Evolutionary conservation across 2,888 invertebrate species (phyloP).

Genomic region (Gisinianus flammeolus): DNA sequence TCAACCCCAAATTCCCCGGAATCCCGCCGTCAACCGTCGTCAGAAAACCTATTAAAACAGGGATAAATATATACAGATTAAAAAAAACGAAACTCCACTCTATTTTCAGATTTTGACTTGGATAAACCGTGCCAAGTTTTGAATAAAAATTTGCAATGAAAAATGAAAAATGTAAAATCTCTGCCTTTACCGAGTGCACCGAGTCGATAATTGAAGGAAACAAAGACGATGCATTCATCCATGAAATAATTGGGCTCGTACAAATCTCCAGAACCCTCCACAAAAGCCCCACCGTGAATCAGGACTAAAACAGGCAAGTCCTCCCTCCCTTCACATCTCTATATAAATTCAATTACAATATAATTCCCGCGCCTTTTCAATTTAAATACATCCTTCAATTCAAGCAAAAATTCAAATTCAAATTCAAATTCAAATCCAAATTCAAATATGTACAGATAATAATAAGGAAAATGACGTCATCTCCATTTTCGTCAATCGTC

Average conservation of each 20-base stretch:
- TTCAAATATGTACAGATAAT: too few relatives aligned
- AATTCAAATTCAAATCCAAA: not conserved
- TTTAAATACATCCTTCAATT: too few relatives aligned
- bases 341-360: too few relatives aligned
- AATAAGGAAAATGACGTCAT: too few relatives aligned
- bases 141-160: not conserved
- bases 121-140: not conserved
- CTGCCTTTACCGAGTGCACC: not conserved
- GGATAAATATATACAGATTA: too few relatives aligned
- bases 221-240: not conserved
- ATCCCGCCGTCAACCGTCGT: not conserved
- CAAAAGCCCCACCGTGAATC: not conserved
- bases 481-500: too few relatives aligned
- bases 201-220: not conserved
- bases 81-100: too few relatives aligned
- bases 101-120: not conserved
- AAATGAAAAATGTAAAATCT: not conserved
- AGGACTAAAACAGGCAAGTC: not conserved
- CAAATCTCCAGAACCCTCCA: not conserved
- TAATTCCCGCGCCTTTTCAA: too few relatives aligned
- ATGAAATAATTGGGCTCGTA: not conserved
- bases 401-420: too few relatives aligned
- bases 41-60: not conserved
- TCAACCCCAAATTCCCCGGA: not conserved
- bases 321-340: not conserved